A percentile compares a stretch with the other conserved stretches of the same genome.
Evolutionary conservation across 1,140 invertebrate species (phyloP).

Genomic region (Drosophila subobscura): DNA sequence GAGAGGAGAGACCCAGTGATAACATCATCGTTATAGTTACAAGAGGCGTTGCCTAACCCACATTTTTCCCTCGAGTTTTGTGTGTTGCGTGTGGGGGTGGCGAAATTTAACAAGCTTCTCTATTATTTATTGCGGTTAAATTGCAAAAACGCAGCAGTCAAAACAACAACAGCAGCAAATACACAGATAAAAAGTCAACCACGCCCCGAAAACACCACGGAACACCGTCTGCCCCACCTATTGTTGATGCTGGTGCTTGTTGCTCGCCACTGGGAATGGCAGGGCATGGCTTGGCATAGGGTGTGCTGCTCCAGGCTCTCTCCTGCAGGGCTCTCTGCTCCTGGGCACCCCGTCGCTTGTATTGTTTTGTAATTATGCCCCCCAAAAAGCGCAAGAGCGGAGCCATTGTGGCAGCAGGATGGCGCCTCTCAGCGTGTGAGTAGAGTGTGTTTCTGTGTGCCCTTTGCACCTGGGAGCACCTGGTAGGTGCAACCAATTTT

Average conservation of each 20-base stretch:
- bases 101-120: conserved; percentile 62
- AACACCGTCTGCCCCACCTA: no score
- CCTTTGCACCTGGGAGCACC: conserved; percentile 32
- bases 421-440: conserved; percentile 25
- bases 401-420: conserved; percentile 14
- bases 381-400: conserved; percentile 16
- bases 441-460: neutral
- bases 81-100: conserved; percentile 6
- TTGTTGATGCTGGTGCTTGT: neutral
- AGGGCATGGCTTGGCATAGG: neutral
- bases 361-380: conserved; percentile 62
- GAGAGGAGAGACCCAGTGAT: no score
- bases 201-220: no score
- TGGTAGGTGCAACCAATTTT: conserved; percentile 50
- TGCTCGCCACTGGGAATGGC: no score
- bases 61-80: conserved; percentile 37
- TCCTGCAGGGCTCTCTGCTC: conserved; percentile 2
- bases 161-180: conserved; percentile 39
- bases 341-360: conserved; percentile 12
- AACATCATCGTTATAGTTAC: conserved; percentile 28
- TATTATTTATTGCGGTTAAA: conserved; percentile 69
- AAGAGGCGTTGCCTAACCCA: conserved; percentile 31
- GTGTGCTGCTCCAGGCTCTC: conserved; percentile 6
- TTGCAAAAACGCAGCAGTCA: conserved; percentile 60
- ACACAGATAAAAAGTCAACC: conserved; percentile 11